phyloP scores from a whole-genome alignment of 2,888 invertebrate genomes.

The Sipha maydis region DNA sequence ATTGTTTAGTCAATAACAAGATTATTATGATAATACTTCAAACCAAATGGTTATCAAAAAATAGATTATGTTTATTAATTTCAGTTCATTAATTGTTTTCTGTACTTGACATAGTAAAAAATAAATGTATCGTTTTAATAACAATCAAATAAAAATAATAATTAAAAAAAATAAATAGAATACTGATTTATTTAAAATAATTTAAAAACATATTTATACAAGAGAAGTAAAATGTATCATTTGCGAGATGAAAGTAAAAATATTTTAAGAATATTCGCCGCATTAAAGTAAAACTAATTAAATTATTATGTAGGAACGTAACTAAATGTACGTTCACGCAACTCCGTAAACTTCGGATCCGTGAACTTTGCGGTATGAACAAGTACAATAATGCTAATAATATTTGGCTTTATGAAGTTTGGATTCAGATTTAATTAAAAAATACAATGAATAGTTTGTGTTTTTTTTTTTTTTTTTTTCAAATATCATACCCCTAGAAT shows the following conservation, averaged over 20 bases:
- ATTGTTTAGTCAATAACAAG: slow-evolving; percentile 56
- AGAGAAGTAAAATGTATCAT: no score
- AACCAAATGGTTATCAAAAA: not conserved
- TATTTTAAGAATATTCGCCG: not conserved
- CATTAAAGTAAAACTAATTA: slow-evolving; percentile 36
- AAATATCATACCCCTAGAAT: not conserved
- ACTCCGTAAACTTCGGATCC: not conserved
- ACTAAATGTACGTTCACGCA: not conserved
- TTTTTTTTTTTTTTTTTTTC: not conserved
- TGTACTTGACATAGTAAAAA: not conserved
- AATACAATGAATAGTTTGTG: not conserved
- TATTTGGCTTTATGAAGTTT: slow-evolving; percentile 6
- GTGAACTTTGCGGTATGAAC: slow-evolving; percentile 13
- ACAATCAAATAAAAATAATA: no score
- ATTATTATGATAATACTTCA: not conserved
- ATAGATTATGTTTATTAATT: not conserved
- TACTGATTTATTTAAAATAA: no score
- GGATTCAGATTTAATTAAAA: slow-evolving; percentile 41
- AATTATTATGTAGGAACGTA: not conserved
- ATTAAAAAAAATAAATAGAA: no score
- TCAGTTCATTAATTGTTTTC: not conserved
- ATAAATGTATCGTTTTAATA: not conserved
- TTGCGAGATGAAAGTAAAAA: no score
- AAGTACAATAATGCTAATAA: slow-evolving; percentile 36
- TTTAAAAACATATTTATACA: no score